Evolutionary conservation across 2,888 invertebrate genomes (phyloP).

Genomic region (Rotaria macrura): DNA sequence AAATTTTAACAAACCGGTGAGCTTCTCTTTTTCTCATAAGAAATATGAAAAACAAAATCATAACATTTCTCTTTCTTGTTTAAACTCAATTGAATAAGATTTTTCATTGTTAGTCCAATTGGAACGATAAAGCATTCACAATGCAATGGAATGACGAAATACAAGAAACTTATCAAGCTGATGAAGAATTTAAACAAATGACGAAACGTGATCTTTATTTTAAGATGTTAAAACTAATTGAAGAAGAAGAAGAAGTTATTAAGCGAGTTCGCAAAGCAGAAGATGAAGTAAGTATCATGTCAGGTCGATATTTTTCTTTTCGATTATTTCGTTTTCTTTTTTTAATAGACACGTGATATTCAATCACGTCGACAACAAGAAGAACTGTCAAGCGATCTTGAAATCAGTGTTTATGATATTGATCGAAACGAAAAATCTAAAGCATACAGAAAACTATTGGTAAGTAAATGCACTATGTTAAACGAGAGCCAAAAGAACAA

Average conservation of each 20-base stretch:
- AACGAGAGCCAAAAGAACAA: no score
- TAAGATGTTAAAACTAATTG: slow-evolving; percentile 43
- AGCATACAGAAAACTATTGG: slow-evolving; percentile 47
- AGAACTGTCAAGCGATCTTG: slow-evolving; percentile 43
- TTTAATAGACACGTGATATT: slow-evolving; percentile 39
- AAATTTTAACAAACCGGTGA: background rate
- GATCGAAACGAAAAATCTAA: slow-evolving; percentile 50
- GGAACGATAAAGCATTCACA: slow-evolving; percentile 47
- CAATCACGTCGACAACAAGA: slow-evolving; percentile 45
- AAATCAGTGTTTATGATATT: slow-evolving; percentile 49
- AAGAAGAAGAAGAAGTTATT: slow-evolving; percentile 42
- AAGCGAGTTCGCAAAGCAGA: slow-evolving; percentile 46
- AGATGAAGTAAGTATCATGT: slow-evolving; percentile 42
- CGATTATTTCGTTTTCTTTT: slow-evolving; percentile 34
- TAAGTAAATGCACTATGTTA: slow-evolving; percentile 37
- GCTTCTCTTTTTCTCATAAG: background rate
- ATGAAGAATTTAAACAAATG: slow-evolving; percentile 40
- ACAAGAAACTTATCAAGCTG: slow-evolving; percentile 48
- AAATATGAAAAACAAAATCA: slow-evolving; percentile 29
- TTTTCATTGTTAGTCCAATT: slow-evolving; percentile 42
- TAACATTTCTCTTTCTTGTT: no score
- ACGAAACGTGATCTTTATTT: slow-evolving; percentile 49
- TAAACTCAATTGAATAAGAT: slow-evolving; percentile 30
- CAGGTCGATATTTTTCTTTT: background rate
- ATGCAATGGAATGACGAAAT: slow-evolving; percentile 44